Evolutionary conservation across 2,113 vertebrate species (phyloP).

Genomic region (Leucoraja erinaceus): DNA sequence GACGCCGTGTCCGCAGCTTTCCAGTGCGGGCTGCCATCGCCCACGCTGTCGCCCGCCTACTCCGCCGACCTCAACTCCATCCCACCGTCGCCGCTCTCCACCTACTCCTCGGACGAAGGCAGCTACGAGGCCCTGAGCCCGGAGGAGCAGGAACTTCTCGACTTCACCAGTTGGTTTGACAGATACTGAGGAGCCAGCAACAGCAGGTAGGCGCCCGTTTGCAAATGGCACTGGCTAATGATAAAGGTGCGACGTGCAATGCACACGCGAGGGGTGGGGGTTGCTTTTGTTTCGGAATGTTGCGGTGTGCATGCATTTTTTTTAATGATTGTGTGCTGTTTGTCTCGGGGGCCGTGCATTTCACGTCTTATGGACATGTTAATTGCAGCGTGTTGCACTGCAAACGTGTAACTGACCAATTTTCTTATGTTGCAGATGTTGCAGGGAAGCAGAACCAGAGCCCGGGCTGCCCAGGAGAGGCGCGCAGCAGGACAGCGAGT

Average conservation of each 20-base stretch:
- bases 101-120: constrained; percentile 81
- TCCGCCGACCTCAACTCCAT: constrained; percentile 51
- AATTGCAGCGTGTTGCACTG: too few relatives aligned
- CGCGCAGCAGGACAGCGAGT: neutral
- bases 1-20: constrained; percentile 73
- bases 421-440: constrained; percentile 9
- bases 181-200: constrained; percentile 62
- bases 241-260: too few relatives aligned
- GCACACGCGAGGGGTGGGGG: too few relatives aligned
- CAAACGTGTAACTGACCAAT: too few relatives aligned
- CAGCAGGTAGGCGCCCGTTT: neutral
- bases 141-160: constrained; percentile 77
- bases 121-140: constrained; percentile 75
- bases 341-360: too few relatives aligned
- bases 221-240: too few relatives aligned
- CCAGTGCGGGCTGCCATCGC: constrained; percentile 66
- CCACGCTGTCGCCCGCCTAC: constrained; percentile 56
- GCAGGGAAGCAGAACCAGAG: constrained; percentile 10
- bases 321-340: too few relatives aligned
- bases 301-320: too few relatives aligned
- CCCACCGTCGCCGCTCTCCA: constrained; percentile 70
- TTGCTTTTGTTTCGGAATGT: too few relatives aligned
- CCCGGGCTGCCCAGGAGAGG: too few relatives aligned
- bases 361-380: too few relatives aligned
- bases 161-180: constrained; percentile 86